phyloP scores from a whole-genome alignment of 2,797 vertebrate genomes.

The Limnodromus scolopaceus region DNA sequence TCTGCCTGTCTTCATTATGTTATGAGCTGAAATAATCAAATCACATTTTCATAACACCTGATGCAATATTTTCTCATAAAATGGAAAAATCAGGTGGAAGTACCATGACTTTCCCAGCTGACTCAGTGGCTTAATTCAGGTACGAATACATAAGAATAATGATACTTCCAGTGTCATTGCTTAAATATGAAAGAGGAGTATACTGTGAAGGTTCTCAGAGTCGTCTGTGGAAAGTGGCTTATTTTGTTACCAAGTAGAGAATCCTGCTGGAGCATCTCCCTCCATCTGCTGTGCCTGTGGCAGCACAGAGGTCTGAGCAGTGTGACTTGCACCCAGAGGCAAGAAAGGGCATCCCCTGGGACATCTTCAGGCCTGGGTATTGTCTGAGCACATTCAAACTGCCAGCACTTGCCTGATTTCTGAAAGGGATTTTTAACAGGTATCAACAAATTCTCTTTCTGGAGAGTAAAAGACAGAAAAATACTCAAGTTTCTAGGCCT shows the following conservation, averaged over 20 bases:
- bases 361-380: not conserved
- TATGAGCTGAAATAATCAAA: not conserved
- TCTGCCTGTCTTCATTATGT: not conserved
- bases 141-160: not conserved
- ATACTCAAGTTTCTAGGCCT: not conserved
- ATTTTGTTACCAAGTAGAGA: not conserved
- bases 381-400: not conserved
- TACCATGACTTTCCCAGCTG: accelerated
- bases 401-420: not conserved
- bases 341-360: not conserved
- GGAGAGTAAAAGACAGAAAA: not conserved
- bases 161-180: not conserved
- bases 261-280: not conserved
- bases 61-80: not conserved
- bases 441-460: not conserved
- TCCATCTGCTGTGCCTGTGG: accelerated
- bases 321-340: not conserved
- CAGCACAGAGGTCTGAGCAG: not conserved
- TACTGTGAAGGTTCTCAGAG: not conserved
- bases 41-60: not conserved
- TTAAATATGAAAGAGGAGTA: not conserved
- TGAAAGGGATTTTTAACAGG: not conserved
- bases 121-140: not conserved
- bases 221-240: accelerated
- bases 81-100: not conserved